A percentile compares a stretch with the other conserved stretches of the same genome.
These are phyloP conservation scores for Artibeus lituratus DNA, from an alignment of 2,797 vertebrate genomes.

Conservation along the genomic window DNA sequence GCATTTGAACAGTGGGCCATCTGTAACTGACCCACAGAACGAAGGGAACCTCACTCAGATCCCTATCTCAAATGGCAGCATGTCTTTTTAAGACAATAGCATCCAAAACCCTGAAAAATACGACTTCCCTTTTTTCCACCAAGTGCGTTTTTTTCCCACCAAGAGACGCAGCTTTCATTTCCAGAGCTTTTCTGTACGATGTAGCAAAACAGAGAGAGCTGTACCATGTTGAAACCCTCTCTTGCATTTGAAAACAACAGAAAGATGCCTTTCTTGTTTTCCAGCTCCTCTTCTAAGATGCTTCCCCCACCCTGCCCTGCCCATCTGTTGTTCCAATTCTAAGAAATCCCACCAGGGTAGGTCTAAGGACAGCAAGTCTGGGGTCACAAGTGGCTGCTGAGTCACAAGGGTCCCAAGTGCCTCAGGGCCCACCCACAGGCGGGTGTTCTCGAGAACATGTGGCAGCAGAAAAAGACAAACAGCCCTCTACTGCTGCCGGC, in stretches of 20 bases:
- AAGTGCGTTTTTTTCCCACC: not conserved
- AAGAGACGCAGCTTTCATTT: not conserved
- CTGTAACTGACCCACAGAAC: not conserved
- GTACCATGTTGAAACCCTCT: not conserved
- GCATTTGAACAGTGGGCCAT: not conserved
- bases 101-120: not conserved
- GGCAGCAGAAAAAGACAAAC: not conserved
- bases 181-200: not conserved
- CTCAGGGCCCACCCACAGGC: not conserved
- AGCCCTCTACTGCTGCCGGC: accelerated
- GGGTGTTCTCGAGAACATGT: not conserved
- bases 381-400: not conserved
- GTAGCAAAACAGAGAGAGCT: not conserved
- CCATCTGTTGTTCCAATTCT: not conserved
- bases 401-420: constrained; percentile 9
- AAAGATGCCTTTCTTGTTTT: not conserved
- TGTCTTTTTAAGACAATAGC: not conserved
- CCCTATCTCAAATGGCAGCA: not conserved
- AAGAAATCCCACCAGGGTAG: not conserved
- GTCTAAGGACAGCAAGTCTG: not conserved
- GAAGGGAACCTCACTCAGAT: not conserved
- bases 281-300: not conserved
- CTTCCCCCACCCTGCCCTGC: too few species aligned
- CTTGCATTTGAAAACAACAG: not conserved
- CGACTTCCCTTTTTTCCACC: not conserved